These are phyloP conservation scores for Turdus rufiventris DNA, from an alignment of 2,113 vertebrate species.

Conservation along the genomic window DNA sequence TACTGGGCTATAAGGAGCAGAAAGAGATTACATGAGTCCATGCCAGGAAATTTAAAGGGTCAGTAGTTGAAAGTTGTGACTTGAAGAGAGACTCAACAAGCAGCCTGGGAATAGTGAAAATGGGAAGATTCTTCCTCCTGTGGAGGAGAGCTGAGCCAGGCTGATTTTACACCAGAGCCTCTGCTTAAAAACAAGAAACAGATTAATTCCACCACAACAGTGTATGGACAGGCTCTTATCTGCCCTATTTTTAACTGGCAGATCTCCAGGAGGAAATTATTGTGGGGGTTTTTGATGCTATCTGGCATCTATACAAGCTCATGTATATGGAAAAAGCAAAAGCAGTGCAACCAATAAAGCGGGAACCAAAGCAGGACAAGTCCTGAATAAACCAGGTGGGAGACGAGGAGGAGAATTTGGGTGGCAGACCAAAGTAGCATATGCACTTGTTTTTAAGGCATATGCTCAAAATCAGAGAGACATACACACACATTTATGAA, in stretches of 20 bases:
- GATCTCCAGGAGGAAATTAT: constrained; percentile 26
- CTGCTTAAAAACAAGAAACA: not conserved
- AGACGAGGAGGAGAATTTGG: not conserved
- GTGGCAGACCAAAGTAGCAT: not conserved
- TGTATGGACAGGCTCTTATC: not conserved
- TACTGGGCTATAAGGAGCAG: not conserved
- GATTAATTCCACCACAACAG: not conserved
- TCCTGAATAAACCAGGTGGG: not conserved
- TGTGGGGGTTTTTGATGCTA: not conserved
- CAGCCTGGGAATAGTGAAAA: not conserved
- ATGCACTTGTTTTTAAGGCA: not conserved
- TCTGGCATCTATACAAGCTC: not conserved
- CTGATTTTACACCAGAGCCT: not conserved
- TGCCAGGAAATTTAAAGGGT: not conserved
- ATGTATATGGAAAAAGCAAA: not conserved
- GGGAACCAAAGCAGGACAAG: not conserved
- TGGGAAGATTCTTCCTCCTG: not conserved
- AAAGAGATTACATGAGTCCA: not conserved
- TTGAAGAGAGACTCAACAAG: not conserved
- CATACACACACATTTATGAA: not conserved
- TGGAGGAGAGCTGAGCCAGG: not conserved
- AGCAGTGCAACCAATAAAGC: not conserved
- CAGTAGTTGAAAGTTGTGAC: not conserved
- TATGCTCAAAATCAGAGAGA: not conserved
- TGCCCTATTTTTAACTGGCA: not conserved